These are phyloP conservation scores for Podarcis siculus DNA, from an alignment of 2,797 vertebrate species.

Conservation along the genomic window DNA sequence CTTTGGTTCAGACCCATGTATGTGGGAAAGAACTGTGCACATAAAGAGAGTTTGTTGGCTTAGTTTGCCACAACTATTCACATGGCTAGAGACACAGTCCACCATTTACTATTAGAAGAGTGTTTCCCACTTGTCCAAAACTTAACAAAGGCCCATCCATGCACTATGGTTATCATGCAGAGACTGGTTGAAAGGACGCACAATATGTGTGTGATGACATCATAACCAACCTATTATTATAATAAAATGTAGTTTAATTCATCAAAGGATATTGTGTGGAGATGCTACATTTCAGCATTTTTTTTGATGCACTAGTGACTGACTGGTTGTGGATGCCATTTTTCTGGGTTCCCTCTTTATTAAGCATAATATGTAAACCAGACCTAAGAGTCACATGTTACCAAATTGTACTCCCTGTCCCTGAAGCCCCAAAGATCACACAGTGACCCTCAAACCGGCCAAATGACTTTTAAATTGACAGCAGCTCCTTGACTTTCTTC, in stretches of 20 bases:
- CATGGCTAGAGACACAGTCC: neutral
- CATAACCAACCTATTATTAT: too few relatives aligned
- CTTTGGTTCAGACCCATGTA: neutral
- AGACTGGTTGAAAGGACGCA: too few relatives aligned
- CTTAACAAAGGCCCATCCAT: neutral
- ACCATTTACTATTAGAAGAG: neutral
- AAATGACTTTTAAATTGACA: neutral
- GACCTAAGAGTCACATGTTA: neutral
- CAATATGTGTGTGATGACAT: too few relatives aligned
- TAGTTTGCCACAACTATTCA: neutral
- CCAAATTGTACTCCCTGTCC: neutral
- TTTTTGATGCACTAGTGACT: too few relatives aligned
- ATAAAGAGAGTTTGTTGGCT: neutral
- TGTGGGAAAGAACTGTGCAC: neutral
- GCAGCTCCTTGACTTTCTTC: neutral
- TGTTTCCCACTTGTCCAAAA: neutral
- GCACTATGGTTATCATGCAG: too few relatives aligned
- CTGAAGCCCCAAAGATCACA: neutral
- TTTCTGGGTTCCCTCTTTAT: neutral
- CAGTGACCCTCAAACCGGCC: neutral
- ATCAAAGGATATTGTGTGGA: neutral
- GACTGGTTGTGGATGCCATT: neutral
- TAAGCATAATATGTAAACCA: neutral
- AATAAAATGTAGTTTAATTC: neutral
- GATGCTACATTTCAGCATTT: neutral